Evolutionary conservation across 2,888 invertebrate species (phyloP).

Genomic region (Venusia cambrica): DNA sequence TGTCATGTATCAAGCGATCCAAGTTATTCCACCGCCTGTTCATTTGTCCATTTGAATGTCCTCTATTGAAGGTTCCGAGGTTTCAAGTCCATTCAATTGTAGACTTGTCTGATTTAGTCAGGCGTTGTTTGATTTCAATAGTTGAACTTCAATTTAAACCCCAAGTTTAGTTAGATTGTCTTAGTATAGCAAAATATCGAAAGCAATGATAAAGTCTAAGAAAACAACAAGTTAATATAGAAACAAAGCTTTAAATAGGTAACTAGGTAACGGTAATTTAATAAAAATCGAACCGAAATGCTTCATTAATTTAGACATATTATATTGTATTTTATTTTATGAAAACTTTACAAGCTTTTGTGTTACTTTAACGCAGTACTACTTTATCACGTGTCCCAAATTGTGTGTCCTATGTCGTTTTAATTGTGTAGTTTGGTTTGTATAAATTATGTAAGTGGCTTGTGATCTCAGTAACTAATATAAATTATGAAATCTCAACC

Average conservation of each 20-base stretch:
- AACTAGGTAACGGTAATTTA: constrained; percentile 7
- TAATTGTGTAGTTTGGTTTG: constrained; percentile 42
- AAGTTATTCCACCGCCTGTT: constrained; percentile 10
- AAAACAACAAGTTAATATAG: constrained; percentile 16
- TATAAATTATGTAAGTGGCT: constrained; percentile 62
- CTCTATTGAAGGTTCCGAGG: too few relatives aligned
- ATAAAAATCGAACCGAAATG: constrained; percentile 5
- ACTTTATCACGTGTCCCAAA: constrained; percentile 17
- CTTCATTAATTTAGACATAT: constrained; percentile 16
- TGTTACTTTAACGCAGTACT: constrained; percentile 6
- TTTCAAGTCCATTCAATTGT: too few relatives aligned
- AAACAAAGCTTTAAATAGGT: constrained; percentile 25
- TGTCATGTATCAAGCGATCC: constrained; percentile 14
- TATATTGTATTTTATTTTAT: constrained; percentile 25
- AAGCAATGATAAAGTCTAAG: constrained; percentile 12
- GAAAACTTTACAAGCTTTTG: constrained; percentile 16
- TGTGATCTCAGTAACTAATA: constrained; percentile 71
- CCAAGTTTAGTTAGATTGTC: constrained; percentile 1
- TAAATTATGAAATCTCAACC: constrained; percentile 53
- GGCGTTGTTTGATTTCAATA: constrained; percentile 16
- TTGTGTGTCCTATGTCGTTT: constrained; percentile 27
- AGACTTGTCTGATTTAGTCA: too few relatives aligned
- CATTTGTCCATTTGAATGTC: constrained; percentile 4
- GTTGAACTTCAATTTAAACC: constrained; percentile 7
- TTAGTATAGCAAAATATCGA: constrained; percentile 12